These are phyloP conservation scores for Leptinotarsa peninsularis DNA, from an alignment of 2,888 invertebrate genomes.

Conservation along the genomic window DNA sequence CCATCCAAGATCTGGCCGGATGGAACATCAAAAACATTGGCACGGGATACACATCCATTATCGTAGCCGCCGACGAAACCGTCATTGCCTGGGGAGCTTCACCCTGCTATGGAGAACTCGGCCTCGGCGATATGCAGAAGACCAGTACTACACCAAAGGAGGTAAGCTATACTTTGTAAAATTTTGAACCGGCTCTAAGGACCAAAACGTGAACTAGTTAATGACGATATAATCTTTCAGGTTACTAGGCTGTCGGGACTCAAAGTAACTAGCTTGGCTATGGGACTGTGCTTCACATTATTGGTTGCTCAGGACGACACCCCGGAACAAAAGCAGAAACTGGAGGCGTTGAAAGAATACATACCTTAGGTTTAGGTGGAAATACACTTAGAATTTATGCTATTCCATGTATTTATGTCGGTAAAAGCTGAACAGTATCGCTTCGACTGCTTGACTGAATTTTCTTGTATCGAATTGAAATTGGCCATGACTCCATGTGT, in stretches of 20 bases:
- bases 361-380: conserved; percentile 49
- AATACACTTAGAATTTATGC: conserved; percentile 36
- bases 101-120: conserved; percentile 93
- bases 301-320: conserved; percentile 75
- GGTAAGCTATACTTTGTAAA: conserved; percentile 66
- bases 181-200: not conserved
- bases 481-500: not conserved
- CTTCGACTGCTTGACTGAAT: conserved; percentile 27
- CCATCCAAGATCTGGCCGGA: conserved; percentile 92
- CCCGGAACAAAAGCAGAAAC: conserved; percentile 73
- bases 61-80: conserved; percentile 90
- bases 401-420: conserved; percentile 40
- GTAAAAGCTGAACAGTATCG: conserved; percentile 31
- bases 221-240: conserved; percentile 50
- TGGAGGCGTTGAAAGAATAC: conserved; percentile 72
- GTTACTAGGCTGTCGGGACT: conserved; percentile 77
- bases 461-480: not conserved
- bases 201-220: not conserved
- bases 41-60: conserved; percentile 84
- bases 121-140: conserved; percentile 84
- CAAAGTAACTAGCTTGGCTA: conserved; percentile 81
- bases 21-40: conserved; percentile 91
- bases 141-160: conserved; percentile 93
- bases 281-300: conserved; percentile 89
- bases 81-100: conserved; percentile 95